Percentiles rank a stretch among this genome's conserved stretches.
Conservation (phyloP, 2,113 vertebrate species). For the Puntigrus tetrazona region DNA sequence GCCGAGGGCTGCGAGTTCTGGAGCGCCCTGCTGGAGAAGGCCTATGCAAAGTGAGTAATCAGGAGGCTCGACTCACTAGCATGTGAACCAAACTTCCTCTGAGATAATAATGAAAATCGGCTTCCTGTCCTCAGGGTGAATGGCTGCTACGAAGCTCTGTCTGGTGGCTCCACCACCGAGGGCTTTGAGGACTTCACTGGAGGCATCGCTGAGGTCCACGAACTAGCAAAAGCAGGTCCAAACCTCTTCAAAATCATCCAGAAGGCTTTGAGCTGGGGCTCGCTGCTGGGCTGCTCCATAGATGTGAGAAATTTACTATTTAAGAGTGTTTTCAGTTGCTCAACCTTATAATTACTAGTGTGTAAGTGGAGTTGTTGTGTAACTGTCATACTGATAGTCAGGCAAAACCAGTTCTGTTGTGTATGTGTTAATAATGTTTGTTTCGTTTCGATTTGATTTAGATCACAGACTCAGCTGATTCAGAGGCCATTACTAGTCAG, state of each 20-base stretch:
- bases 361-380: background rate
- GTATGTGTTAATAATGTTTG: background rate
- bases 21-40: slow-evolving; percentile 73
- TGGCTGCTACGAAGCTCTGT: slow-evolving; percentile 79
- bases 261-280: slow-evolving; percentile 76
- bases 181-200: slow-evolving; percentile 84
- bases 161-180: slow-evolving; percentile 75
- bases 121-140: slow-evolving; percentile 67
- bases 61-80: background rate
- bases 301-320: background rate
- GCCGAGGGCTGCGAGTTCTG: slow-evolving; percentile 67
- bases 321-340: background rate
- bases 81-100: background rate
- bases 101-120: background rate
- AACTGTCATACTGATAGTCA: background rate
- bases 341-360: background rate
- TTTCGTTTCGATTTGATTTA: background rate
- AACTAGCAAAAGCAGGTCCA: slow-evolving; percentile 70
- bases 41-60: slow-evolving; percentile 67
- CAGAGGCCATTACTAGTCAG: background rate
- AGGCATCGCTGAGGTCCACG: slow-evolving; percentile 72
- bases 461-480: slow-evolving; percentile 4
- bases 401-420: background rate
- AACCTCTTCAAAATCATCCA: slow-evolving; percentile 73
- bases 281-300: slow-evolving; percentile 76